phyloP scores from a whole-genome alignment of 2,797 vertebrate genomes.

The Adrianichthys oophorus region DNA sequence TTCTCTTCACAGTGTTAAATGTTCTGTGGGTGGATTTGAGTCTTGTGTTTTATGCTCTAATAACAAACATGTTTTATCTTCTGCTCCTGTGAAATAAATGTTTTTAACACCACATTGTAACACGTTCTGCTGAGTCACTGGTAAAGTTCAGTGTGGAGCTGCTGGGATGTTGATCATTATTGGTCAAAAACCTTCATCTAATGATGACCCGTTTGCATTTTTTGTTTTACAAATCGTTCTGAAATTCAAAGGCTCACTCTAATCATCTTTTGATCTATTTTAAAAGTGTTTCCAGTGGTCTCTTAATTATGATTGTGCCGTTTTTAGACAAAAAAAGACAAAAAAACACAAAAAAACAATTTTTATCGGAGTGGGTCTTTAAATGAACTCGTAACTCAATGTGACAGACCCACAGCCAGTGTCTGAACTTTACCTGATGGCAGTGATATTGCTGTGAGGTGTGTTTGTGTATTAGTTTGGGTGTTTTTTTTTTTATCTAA shows the following conservation, averaged over 20 bases:
- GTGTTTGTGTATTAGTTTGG: slow-evolving; percentile 46
- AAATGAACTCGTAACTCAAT: too few species aligned
- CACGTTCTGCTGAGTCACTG: slow-evolving; percentile 41
- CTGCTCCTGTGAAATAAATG: slow-evolving; percentile 51
- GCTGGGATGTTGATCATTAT: slow-evolving; percentile 36
- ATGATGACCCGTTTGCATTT: too few species aligned
- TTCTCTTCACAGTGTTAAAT: slow-evolving; percentile 55
- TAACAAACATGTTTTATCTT: slow-evolving; percentile 49
- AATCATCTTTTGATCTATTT: too few species aligned
- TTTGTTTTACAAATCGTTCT: too few species aligned
- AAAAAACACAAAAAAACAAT: too few species aligned
- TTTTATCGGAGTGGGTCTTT: too few species aligned
- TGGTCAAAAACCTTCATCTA: slow-evolving; percentile 44
- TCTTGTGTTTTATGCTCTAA: slow-evolving; percentile 59
- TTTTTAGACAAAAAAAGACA: too few species aligned
- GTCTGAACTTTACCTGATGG: slow-evolving; percentile 63
- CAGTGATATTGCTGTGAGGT: slow-evolving; percentile 50
- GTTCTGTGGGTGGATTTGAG: slow-evolving; percentile 53
- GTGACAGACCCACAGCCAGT: slow-evolving; percentile 38
- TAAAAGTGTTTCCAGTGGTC: too few species aligned
- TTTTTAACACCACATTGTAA: slow-evolving; percentile 49
- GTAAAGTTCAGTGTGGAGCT: slow-evolving; percentile 61
- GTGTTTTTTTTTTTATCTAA: slow-evolving; percentile 39
- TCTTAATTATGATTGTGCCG: too few species aligned
- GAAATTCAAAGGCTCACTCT: too few species aligned